A percentile compares a stretch with the other conserved stretches of the same genome.
phyloP scores from a whole-genome alignment of 2,888 invertebrate genomes.

The Conops quadrifasciatus region DNA sequence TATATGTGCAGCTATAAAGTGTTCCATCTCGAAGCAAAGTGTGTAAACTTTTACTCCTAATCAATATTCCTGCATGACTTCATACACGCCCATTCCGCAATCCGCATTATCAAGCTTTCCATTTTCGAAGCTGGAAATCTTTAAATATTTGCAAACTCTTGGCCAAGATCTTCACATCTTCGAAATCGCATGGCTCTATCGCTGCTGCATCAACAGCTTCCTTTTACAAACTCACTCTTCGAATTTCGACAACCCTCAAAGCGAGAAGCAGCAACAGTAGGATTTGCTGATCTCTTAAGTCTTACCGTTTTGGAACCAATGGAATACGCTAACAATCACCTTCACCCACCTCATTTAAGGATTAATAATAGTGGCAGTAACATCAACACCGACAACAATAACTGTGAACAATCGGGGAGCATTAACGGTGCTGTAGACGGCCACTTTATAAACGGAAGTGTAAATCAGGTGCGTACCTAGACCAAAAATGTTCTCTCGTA shows the following conservation, averaged over 20 bases:
- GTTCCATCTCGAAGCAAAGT: no score
- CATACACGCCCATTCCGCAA: no score
- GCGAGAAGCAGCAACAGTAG: constrained; percentile 47
- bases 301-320: constrained; percentile 58
- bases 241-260: constrained; percentile 57
- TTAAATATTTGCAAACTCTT: not conserved
- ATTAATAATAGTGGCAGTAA: constrained; percentile 40
- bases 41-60: no score
- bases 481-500: no score
- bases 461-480: constrained; percentile 49
- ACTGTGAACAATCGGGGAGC: constrained; percentile 21
- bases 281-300: constrained; percentile 49
- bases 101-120: not conserved
- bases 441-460: constrained; percentile 37
- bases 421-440: constrained; percentile 29
- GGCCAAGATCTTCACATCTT: not conserved
- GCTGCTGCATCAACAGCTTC: constrained; percentile 55
- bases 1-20: no score
- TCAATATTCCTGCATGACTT: no score
- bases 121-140: not conserved
- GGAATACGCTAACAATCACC: constrained; percentile 57
- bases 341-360: constrained; percentile 47
- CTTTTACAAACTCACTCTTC: constrained; percentile 61
- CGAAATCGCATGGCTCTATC: constrained; percentile 64
- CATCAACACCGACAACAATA: constrained; percentile 37